Percentiles rank a stretch among this genome's conserved stretches.
Evolutionary conservation across 1,140 invertebrate species (phyloP).

Genomic region (Nasonia longicornis): DNA sequence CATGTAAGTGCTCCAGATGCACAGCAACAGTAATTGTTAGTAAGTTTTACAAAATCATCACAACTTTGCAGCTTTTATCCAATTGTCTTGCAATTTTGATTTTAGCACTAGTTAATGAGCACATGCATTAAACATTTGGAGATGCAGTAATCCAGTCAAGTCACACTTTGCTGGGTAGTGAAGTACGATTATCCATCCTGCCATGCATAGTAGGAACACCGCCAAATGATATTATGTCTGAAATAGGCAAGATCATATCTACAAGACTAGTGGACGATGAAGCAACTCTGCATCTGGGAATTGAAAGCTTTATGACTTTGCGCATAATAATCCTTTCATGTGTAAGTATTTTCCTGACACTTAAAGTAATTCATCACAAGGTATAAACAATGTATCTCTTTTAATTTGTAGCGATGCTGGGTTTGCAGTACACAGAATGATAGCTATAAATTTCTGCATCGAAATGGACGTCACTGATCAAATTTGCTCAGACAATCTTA

Average conservation of each 20-base stretch:
- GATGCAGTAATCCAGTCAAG: constrained; percentile 90
- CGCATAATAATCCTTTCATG: constrained; percentile 92
- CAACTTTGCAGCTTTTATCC: not conserved
- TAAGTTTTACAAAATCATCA: constrained; percentile 60
- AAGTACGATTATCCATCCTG: constrained; percentile 77
- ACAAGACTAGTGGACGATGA: constrained; percentile 91
- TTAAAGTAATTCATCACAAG: not conserved
- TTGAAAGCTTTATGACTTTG: constrained; percentile 91
- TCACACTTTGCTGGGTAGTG: constrained; percentile 86
- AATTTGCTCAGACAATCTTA: constrained; percentile 90
- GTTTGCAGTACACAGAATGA: constrained; percentile 88
- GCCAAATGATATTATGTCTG: constrained; percentile 78
- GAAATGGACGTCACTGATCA: constrained; percentile 95
- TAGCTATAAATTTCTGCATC: constrained; percentile 94
- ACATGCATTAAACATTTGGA: constrained; percentile 92
- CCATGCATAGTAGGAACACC: constrained; percentile 77
- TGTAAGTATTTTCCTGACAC: constrained; percentile 70
- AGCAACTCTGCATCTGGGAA: constrained; percentile 94
- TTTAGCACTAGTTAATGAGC: constrained; percentile 84
- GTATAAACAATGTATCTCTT: not conserved
- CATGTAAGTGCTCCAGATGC: constrained; percentile 88
- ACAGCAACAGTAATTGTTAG: constrained; percentile 89
- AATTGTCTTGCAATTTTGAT: constrained; percentile 35
- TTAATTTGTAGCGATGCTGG: constrained; percentile 78
- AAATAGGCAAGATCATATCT: constrained; percentile 90